Evolutionary conservation across 2,888 invertebrate genomes (phyloP).

Genomic region (Cantharis flavilabris): DNA sequence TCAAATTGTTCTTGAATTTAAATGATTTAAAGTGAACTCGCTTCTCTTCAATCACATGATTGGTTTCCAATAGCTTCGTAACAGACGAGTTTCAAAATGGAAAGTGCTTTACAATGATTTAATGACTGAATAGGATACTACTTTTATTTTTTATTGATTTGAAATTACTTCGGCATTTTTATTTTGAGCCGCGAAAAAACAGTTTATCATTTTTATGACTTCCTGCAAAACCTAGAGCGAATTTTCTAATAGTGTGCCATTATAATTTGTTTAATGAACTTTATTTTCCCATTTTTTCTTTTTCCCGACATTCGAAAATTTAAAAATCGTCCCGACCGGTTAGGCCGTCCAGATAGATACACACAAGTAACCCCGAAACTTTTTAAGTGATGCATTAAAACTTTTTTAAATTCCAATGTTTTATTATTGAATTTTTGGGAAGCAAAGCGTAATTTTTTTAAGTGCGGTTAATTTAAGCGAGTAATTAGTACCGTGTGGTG

Average conservation of each 20-base stretch:
- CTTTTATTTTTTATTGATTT: constrained; percentile 41
- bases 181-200: constrained; percentile 29
- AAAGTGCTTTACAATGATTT: constrained; percentile 46
- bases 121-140: constrained; percentile 44
- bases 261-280: constrained; percentile 25
- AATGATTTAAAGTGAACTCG: constrained; percentile 31
- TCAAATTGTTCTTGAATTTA: constrained; percentile 31
- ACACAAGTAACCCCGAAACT: background rate
- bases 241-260: constrained; percentile 18
- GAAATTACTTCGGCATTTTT: constrained; percentile 28
- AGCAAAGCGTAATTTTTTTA: background rate
- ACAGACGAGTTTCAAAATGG: constrained; percentile 41
- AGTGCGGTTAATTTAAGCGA: background rate
- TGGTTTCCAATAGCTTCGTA: constrained; percentile 41
- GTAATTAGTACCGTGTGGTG: background rate
- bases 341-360: background rate
- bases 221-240: constrained; percentile 27
- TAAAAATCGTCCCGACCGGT: background rate
- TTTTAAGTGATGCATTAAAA: constrained; percentile 1
- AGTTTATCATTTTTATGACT: constrained; percentile 31
- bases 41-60: constrained; percentile 39
- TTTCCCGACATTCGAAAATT: background rate
- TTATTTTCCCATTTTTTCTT: background rate
- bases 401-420: background rate
- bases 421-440: background rate